phyloP scores from a whole-genome alignment of 2,797 vertebrate species.

The Vultur gryphus region DNA sequence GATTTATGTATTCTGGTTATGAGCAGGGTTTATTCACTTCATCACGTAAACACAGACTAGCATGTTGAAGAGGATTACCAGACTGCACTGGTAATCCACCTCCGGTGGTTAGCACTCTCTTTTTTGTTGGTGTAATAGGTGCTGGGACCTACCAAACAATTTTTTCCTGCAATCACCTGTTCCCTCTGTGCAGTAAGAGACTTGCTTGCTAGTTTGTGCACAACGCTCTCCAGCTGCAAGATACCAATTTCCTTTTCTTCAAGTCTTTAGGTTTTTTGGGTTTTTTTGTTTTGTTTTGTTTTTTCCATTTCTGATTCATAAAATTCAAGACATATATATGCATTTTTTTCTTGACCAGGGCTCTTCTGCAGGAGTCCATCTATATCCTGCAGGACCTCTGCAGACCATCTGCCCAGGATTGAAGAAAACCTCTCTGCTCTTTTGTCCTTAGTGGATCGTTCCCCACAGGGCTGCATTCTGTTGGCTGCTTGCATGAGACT shows the following conservation, averaged over 20 bases:
- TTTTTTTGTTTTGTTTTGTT: neutral
- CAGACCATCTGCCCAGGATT: neutral
- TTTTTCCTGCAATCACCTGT: neutral
- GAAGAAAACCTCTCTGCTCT: neutral
- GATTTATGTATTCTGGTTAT: neutral
- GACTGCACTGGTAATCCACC: neutral
- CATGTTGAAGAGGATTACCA: conserved; percentile 8
- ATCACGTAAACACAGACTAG: neutral
- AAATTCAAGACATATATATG: neutral
- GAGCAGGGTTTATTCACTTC: neutral
- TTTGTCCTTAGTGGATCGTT: neutral
- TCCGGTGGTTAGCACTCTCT: neutral
- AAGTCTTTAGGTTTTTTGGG: neutral
- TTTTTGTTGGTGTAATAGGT: neutral
- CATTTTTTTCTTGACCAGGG: neutral
- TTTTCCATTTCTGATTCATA: neutral
- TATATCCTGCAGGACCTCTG: neutral
- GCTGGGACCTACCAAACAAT: neutral
- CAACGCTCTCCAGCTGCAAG: neutral
- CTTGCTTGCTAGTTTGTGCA: neutral
- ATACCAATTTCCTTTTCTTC: neutral
- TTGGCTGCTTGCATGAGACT: neutral
- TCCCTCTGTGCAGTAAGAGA: neutral
- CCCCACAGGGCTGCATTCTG: neutral
- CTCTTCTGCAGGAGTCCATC: neutral